A percentile compares a stretch with the other conserved stretches of the same genome.
These are phyloP conservation scores for Oncopodura yosiiana DNA, from an alignment of 1,140 invertebrate species.

Conservation along the genomic window DNA sequence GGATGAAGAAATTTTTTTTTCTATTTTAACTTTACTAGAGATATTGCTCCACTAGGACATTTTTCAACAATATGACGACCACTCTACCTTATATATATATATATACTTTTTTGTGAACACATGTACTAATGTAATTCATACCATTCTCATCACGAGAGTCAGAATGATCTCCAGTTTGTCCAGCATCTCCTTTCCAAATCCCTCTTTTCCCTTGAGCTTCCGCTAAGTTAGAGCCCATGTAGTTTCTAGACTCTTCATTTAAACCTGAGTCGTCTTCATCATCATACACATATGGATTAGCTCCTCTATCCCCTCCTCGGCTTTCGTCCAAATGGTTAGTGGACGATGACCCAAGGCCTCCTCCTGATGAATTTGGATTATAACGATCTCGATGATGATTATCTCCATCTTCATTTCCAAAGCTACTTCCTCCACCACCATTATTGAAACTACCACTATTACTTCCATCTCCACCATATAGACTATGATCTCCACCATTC, in stretches of 20 bases:
- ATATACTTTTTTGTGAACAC: too few species aligned
- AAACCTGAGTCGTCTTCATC: conserved; percentile 26
- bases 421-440: background rate
- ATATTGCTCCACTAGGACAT: too few species aligned
- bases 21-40: too few species aligned
- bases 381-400: conserved; percentile 24
- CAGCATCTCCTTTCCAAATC: conserved; percentile 26
- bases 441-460: background rate
- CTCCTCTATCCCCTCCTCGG: conserved; percentile 23
- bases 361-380: conserved; percentile 18
- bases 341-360: too few species aligned
- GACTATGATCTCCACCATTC: conserved; percentile 10
- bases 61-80: too few species aligned
- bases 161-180: conserved; percentile 23
- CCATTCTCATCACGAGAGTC: conserved; percentile 32
- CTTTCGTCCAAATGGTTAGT: conserved; percentile 31
- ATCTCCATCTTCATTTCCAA: conserved; percentile 14
- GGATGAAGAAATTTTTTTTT: too few species aligned
- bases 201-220: conserved; percentile 32
- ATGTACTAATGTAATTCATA: too few species aligned
- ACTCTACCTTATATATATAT: too few species aligned
- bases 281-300: conserved; percentile 28
- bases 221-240: conserved; percentile 11
- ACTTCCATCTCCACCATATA: conserved; percentile 13
- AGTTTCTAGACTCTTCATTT: conserved; percentile 25